Base-by-base conservation (phyloP, 2,113 vertebrate genomes). In the Rallus limicola region DNA sequence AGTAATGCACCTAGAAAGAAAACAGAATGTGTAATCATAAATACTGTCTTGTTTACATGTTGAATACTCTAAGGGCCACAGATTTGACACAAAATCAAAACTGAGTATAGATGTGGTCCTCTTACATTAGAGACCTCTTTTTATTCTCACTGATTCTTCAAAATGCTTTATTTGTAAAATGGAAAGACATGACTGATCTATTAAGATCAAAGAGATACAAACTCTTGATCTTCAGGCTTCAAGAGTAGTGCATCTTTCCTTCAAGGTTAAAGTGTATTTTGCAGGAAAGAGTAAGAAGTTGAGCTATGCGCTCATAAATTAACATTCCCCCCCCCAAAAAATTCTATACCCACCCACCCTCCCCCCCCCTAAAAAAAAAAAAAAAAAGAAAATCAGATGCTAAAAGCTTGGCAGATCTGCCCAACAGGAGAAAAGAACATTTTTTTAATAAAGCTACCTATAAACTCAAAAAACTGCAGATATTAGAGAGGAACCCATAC, bases 191-290 rank as follows among this genome's bases (percentile, higher is more conserved):
- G 82, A 90, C 67, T 86, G 31, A 77, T 53, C 34, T 93, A 77
- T 77, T 69, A 88, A 90, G 31, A 92, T 88, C 34, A 86, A 96
- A 93, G 59, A 80, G 68, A 88, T 65, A 23, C 36, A 86, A 82
- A 86, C 13, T 86, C 62, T 71, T 88, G 59, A 72, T 92, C 59
- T 86, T 82, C 62, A 65, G 16, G 20, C 40, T 92, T 50, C 33
- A 9, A 60, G 24, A 75, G 16, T 11, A 86, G 6, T 19, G 17
- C 3, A 2, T n/a, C 16, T 62, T 92, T 86, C 17, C 63, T 55
- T 14, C 24, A 83, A 53, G 62, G 63, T 59, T 77, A 83, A 71
- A 65, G 48, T 26, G 23, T 46, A 85, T 82, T 94, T 71, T 82
- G 24, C 31, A 56, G 17, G 15, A 6, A 58, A 74, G 23, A 88